Conservation (phyloP, 2,113 vertebrate species). For the Gymnarchus niloticus region DNA sequence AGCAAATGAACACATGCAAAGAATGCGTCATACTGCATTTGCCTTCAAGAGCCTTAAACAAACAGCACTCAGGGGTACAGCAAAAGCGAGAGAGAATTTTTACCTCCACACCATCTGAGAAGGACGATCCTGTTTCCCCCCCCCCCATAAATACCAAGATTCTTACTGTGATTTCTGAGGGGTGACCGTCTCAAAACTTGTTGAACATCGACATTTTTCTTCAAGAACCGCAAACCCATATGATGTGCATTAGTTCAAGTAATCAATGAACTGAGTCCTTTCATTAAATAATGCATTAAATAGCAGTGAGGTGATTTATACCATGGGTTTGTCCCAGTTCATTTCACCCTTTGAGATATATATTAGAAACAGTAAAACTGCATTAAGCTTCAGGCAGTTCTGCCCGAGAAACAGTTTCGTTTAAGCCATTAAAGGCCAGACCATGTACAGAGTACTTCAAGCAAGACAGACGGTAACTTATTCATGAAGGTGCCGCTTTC, state of each 20-base stretch:
- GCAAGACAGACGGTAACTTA: slow-evolving; percentile 16
- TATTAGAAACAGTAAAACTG: slow-evolving; percentile 22
- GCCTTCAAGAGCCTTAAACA: slow-evolving; percentile 6
- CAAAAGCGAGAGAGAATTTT: slow-evolving; percentile 18
- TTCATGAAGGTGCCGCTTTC: not conserved
- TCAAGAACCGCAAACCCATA: not conserved
- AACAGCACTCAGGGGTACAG: not conserved
- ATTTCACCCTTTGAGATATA: slow-evolving; percentile 16
- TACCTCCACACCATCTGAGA: not conserved
- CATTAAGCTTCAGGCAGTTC: slow-evolving; percentile 18
- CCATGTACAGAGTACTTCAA: slow-evolving; percentile 1
- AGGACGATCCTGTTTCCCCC: not conserved
- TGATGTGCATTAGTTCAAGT: not conserved
- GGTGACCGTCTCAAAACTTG: not conserved
- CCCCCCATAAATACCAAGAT: not conserved
- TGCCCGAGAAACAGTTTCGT: not conserved
- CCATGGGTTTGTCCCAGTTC: not conserved
- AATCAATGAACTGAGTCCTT: slow-evolving; percentile 1
- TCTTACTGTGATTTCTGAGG: not conserved
- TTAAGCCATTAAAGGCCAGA: slow-evolving; percentile 4
- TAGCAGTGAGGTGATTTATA: not conserved
- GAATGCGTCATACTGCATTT: not conserved
- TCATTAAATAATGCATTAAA: slow-evolving; percentile 23
- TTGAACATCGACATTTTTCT: not conserved
- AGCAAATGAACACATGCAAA: not conserved